A percentile compares a stretch with the other conserved stretches of the same genome.
phyloP scores from a whole-genome alignment of 2,113 vertebrate genomes.

The Blennius ocellaris region DNA sequence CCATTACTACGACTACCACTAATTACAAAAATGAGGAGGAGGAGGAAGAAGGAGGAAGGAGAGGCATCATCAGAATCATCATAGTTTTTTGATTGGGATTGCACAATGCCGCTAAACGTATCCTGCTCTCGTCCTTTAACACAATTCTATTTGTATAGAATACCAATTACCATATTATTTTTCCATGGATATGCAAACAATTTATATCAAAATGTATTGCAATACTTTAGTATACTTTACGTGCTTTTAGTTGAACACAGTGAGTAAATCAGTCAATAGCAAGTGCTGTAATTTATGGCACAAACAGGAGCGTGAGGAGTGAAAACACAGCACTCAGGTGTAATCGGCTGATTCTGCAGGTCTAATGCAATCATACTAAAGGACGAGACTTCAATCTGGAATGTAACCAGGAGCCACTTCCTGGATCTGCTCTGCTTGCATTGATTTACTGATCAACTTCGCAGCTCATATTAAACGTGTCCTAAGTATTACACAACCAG shows the following conservation, averaged over 20 bases:
- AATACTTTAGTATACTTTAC: too few relatives aligned
- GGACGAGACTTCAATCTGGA: slow-evolving; percentile 30
- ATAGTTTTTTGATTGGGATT: too few relatives aligned
- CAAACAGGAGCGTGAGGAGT: neutral
- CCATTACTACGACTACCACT: too few relatives aligned
- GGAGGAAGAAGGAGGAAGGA: too few relatives aligned
- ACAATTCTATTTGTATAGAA: too few relatives aligned
- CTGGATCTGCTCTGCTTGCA: slow-evolving; percentile 28
- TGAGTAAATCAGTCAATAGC: neutral
- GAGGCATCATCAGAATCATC: too few relatives aligned
- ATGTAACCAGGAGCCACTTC: slow-evolving; percentile 23
- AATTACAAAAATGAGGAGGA: too few relatives aligned
- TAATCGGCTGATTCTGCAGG: slow-evolving; percentile 3
- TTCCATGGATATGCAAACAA: too few relatives aligned
- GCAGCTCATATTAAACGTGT: slow-evolving; percentile 29
- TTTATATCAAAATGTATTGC: too few relatives aligned
- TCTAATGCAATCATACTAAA: slow-evolving; percentile 19
- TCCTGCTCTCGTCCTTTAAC: too few relatives aligned
- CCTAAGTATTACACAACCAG: slow-evolving; percentile 32
- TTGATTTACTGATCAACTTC: slow-evolving; percentile 31
- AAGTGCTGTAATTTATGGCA: slow-evolving; percentile 1
- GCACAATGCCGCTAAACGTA: too few relatives aligned
- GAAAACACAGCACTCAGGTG: slow-evolving; percentile 8
- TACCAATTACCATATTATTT: too few relatives aligned
- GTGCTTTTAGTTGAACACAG: neutral